These are phyloP conservation scores for Dinomys branickii DNA, from an alignment of 2,113 vertebrate genomes.

Conservation along the genomic window DNA sequence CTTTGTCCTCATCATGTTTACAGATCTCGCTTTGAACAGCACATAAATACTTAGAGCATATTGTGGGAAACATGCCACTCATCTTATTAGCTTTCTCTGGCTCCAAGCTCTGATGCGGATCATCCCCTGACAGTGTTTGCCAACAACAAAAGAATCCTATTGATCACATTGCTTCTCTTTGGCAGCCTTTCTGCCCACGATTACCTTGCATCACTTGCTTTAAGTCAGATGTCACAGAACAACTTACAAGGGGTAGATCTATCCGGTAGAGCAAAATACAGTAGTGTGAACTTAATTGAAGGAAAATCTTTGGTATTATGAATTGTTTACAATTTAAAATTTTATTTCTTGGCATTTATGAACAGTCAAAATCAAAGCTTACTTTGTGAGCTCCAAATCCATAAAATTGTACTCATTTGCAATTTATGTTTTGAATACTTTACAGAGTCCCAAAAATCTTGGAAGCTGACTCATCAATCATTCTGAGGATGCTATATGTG, in stretches of 20 bases:
- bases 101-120: slow-evolving; percentile 84
- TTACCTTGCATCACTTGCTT: slow-evolving; percentile 81
- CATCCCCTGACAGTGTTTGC: slow-evolving; percentile 87
- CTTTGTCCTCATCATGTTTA: slow-evolving; percentile 87
- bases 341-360: slow-evolving; percentile 76
- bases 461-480: slow-evolving; percentile 77
- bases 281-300: slow-evolving; percentile 74
- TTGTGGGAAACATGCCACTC: slow-evolving; percentile 86
- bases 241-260: slow-evolving; percentile 77
- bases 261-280: slow-evolving; percentile 73
- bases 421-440: slow-evolving; percentile 67
- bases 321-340: slow-evolving; percentile 71
- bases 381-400: slow-evolving; percentile 58
- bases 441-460: slow-evolving; percentile 60
- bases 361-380: slow-evolving; percentile 72
- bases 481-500: slow-evolving; percentile 56
- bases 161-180: slow-evolving; percentile 85
- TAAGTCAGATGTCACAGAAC: slow-evolving; percentile 82
- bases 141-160: slow-evolving; percentile 85
- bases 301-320: slow-evolving; percentile 70
- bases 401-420: slow-evolving; percentile 75
- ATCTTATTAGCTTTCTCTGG: slow-evolving; percentile 86
- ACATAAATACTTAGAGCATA: slow-evolving; percentile 85
- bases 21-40: slow-evolving; percentile 85
- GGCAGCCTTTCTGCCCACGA: slow-evolving; percentile 79